phyloP scores from a whole-genome alignment of 2,888 invertebrate genomes.

The Eupithecia vulgata region DNA sequence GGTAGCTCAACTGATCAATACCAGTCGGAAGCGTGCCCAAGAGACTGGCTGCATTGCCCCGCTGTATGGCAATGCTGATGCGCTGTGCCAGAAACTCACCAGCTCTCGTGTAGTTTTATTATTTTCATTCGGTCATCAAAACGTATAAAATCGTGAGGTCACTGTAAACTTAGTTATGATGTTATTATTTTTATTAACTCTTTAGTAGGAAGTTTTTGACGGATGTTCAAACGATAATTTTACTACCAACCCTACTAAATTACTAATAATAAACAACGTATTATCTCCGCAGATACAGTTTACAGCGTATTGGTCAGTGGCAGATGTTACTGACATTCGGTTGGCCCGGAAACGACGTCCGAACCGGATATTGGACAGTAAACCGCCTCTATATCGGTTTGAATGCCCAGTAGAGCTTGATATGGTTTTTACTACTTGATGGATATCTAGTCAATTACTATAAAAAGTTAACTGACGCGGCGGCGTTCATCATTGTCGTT shows the following conservation, averaged over 20 bases:
- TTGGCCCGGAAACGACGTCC: constrained; percentile 62
- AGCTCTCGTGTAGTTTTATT: no score
- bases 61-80: no score
- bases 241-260: neutral
- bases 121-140: neutral
- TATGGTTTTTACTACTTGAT: constrained; percentile 40
- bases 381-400: constrained; percentile 60
- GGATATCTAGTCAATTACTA: constrained; percentile 36
- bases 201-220: neutral
- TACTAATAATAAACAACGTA: neutral
- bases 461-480: constrained; percentile 15
- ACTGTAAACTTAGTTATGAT: neutral
- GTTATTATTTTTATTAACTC: neutral
- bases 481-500: neutral
- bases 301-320: constrained; percentile 47
- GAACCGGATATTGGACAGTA: constrained; percentile 72
- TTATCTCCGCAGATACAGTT: constrained; percentile 5
- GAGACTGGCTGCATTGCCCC: no score
- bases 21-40: no score
- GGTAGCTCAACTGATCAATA: no score
- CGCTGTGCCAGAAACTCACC: no score
- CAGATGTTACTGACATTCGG: constrained; percentile 55
- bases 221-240: neutral
- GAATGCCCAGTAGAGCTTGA: constrained; percentile 44
- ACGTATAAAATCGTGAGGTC: neutral